Evolutionary conservation across 2,797 vertebrate genomes (phyloP), one percentile per base, ranked within the genome.

Genomic region (Pteronotus mesoamericanus): DNA sequence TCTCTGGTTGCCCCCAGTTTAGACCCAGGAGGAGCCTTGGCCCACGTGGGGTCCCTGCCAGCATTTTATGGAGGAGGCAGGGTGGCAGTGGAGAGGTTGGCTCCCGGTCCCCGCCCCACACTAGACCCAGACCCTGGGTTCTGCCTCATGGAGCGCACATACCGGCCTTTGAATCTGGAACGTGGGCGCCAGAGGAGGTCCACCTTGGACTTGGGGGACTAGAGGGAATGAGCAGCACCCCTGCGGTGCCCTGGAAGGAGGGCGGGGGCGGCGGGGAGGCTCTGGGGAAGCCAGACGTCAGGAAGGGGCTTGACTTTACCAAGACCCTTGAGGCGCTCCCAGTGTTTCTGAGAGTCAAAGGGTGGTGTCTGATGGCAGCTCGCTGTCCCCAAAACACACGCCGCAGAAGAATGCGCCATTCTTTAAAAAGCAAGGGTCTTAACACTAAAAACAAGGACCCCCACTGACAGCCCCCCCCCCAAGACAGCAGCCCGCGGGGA

Each of bases 161-260:
- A 16, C 39, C 5, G 9, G n/a, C 22, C 59, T 86, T 95, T 94
- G 32, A 91, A 55, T 95, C 96, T 94, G 75, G 91, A 86, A 75
- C 1, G 53, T 0, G 21, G 64, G n/a, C 51, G 72, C 85, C 91
- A 59, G 95, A 95, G 64, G 26, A 80, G 77, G 87, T 88, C 95
- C 59, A 2, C 83, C 95, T 96, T 86, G 83, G 96, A 87, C 97
- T 96, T 59, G 71, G 16, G 7, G 5, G 11, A 34, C 77, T 66
- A 51, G 48, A n/a, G 53, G n/a, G 74, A 37, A n/a, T 77, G 21
- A 8, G 26, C 15, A 5, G 51, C 21, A 19, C 42, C 55, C 44
- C 34, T 24, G 9, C 66, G 22, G 57, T n/a, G 19, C 26, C 34
- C 0, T 3, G 42, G 68, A 53, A 32, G 21, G 19, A 32, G 37